These are phyloP conservation scores for Anas platyrhynchos DNA, from an alignment of 2,113 vertebrate species.

Conservation along the genomic window DNA sequence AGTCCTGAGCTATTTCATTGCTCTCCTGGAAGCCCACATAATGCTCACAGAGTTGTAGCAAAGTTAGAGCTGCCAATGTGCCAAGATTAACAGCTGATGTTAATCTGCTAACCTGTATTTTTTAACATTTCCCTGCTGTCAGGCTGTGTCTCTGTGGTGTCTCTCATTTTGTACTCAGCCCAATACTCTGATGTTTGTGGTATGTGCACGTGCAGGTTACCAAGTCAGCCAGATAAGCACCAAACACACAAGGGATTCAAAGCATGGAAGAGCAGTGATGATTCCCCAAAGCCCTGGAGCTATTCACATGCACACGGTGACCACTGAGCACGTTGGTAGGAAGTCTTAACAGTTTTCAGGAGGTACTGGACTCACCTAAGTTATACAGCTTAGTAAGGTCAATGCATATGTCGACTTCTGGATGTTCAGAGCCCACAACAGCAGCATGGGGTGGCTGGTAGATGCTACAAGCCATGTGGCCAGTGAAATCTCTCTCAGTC, in stretches of 20 bases:
- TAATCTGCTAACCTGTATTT: neutral
- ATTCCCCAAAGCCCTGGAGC: rapidly evolving
- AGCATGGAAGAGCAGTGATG: neutral
- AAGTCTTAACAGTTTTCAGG: neutral
- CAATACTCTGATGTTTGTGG: neutral
- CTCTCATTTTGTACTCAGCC: neutral
- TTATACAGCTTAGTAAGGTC: neutral
- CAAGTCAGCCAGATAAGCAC: neutral
- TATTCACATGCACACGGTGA: neutral
- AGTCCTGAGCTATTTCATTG: neutral
- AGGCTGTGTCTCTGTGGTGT: neutral
- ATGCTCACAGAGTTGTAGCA: neutral
- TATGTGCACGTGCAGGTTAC: neutral
- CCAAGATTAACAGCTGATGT: neutral
- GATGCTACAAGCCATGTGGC: rapidly evolving
- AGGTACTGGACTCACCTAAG: neutral
- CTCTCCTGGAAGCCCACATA: neutral
- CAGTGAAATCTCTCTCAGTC: rapidly evolving
- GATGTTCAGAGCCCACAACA: neutral
- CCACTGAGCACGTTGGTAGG: neutral
- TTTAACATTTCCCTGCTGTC: neutral
- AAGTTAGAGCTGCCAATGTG: neutral
- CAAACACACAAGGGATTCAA: neutral
- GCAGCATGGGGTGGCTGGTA: neutral
- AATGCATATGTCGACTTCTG: neutral